Evolutionary conservation across 2,113 vertebrate species (phyloP), one percentile per base, ranked within the genome.

Genomic region (Rafetus swinhoei): DNA sequence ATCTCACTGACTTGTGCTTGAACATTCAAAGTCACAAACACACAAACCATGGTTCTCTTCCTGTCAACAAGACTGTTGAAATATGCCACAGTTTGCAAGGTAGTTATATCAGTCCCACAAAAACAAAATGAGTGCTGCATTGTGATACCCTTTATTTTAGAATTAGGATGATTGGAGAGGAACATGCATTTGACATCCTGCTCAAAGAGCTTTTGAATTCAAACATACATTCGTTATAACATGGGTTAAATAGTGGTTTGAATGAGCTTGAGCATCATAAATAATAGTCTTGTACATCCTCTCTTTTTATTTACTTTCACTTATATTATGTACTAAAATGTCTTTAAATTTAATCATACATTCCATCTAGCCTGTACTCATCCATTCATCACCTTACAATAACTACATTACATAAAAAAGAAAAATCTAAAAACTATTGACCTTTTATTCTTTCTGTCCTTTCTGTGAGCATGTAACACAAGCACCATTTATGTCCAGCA

Each of bases 221-320:
- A 89, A 93, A 82, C 93, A 90, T 82, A 56, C 84, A n/a, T 84
- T 94, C 69, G 92, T 89, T 93, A 94, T 95, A 94, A 76, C 56
- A 62, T 80, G 93, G 93, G 57, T 93, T 97, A 96, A 95, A 94
- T 94, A 94, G 96, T 84, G 54, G 21, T 39, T 95, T 93, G 90
- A 96, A 89, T 92, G 90, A 96, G 89, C 45, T 74, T 57, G 53
- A 50, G 81, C 55, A 88, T n/a, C 45, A 60, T 84, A 92, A 90
- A 93, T 85, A 86, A 65, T 87, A 60, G 85, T 97, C 92, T 95
- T 90, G 89, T 92, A 93, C 55, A 55, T 57, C 65, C 45, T 54
- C 80, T 93, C 82, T 88, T 76, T 32, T 80, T 93, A 95, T 87
- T 90, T 96, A 87, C 59, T 52, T 77, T 22, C 25, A 76, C 1